Evolutionary conservation across 2,888 invertebrate genomes (phyloP).

Genomic region (Deroplatys truncata): DNA sequence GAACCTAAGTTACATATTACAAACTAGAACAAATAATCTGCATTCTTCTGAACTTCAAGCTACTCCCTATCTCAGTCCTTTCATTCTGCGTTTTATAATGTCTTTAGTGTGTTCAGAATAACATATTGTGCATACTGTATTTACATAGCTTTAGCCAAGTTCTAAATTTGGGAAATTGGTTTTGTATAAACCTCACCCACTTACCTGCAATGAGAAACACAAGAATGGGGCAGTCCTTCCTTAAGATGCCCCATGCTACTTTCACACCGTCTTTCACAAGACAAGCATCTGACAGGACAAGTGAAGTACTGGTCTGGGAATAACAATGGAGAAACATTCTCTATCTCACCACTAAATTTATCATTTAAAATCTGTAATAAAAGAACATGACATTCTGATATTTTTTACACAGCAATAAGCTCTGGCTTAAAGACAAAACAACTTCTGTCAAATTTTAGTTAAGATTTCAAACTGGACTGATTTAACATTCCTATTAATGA

Average conservation of each 20-base stretch:
- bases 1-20: too few species aligned
- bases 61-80: too few species aligned
- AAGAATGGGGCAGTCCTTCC: conserved; percentile 57
- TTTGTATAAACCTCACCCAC: too few species aligned
- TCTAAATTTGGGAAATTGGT: too few species aligned
- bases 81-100: too few species aligned
- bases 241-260: conserved; percentile 63
- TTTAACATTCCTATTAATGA: background rate
- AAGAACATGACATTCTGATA: background rate
- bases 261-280: conserved; percentile 61
- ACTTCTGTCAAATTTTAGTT: background rate
- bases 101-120: too few species aligned
- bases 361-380: conserved; percentile 59
- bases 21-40: too few species aligned
- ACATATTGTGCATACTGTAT: too few species aligned
- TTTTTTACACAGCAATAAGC: background rate
- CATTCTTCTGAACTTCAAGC: too few species aligned
- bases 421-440: background rate
- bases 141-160: too few species aligned
- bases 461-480: background rate
- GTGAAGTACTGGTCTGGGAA: conserved; percentile 79
- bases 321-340: conserved; percentile 53
- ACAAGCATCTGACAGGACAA: conserved; percentile 65
- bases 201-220: conserved; percentile 44
- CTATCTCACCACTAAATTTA: conserved; percentile 67